phyloP scores from a whole-genome alignment of 2,797 vertebrate species.

The Poeciliopsis presidionis region DNA sequence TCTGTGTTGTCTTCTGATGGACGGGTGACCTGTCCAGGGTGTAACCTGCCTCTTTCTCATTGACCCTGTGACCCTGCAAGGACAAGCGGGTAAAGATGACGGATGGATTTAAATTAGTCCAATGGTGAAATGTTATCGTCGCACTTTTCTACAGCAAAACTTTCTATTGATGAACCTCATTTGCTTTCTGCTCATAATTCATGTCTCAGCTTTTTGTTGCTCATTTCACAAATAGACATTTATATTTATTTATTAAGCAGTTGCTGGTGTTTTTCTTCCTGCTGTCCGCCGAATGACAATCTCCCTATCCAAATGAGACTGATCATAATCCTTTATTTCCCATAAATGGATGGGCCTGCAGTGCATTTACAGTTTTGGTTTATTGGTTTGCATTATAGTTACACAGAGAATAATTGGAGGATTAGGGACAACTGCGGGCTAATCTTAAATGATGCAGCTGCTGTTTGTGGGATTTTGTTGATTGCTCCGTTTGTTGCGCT shows the following conservation, averaged over 20 bases:
- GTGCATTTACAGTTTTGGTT: conserved; percentile 6
- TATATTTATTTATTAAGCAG: conserved; percentile 6
- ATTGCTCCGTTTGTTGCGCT: conserved; percentile 2
- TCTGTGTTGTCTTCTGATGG: neutral
- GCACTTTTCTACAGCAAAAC: neutral
- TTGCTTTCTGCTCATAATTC: neutral
- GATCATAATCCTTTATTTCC: conserved; percentile 3
- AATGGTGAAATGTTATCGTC: neutral
- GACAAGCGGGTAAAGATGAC: neutral
- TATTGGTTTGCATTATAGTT: neutral
- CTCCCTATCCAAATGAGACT: conserved; percentile 4
- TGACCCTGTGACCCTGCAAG: neutral
- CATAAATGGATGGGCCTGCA: neutral
- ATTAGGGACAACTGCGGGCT: conserved; percentile 3
- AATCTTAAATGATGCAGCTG: conserved; percentile 12
- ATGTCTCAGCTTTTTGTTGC: neutral
- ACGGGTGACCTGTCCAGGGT: neutral
- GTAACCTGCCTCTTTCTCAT: neutral
- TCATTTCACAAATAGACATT: neutral
- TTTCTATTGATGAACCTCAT: neutral
- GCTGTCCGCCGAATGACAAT: neutral
- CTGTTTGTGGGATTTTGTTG: conserved; percentile 5
- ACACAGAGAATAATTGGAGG: conserved; percentile 1
- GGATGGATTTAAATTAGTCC: neutral
- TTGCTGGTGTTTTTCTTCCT: neutral